Evolutionary conservation across 1,140 invertebrate species (phyloP).

Genomic region (Phymorhynchus buccinoides): DNA sequence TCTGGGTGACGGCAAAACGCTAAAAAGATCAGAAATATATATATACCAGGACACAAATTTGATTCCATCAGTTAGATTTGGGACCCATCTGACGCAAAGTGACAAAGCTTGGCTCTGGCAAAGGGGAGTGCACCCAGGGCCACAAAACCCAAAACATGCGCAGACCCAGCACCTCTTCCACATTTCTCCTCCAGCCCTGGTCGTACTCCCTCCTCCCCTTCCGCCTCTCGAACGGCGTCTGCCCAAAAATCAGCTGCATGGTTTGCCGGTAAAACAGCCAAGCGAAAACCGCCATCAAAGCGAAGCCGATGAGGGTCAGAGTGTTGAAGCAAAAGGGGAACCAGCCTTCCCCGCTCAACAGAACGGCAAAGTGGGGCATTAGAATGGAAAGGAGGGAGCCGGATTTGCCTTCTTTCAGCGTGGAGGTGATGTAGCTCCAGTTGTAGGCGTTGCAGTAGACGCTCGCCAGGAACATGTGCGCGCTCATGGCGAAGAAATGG

Average conservation of each 20-base stretch:
- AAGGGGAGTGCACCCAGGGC: constrained; percentile 41
- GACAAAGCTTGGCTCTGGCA: constrained; percentile 30
- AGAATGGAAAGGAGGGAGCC: constrained; percentile 53
- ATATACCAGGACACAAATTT: too few relatives aligned
- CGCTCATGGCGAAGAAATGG: constrained; percentile 88
- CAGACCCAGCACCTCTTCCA: constrained; percentile 44
- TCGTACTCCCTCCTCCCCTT: constrained; percentile 50
- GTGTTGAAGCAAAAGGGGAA: constrained; percentile 55
- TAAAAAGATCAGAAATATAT: too few relatives aligned
- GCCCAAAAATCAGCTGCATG: constrained; percentile 54
- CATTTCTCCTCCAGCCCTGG: constrained; percentile 37
- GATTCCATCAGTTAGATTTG: too few relatives aligned
- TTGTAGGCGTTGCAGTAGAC: constrained; percentile 63
- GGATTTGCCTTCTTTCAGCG: constrained; percentile 52
- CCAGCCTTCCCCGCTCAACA: constrained; percentile 52
- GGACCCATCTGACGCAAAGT: too few relatives aligned
- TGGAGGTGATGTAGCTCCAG: constrained; percentile 49
- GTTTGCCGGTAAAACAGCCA: constrained; percentile 56
- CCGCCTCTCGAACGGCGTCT: constrained; percentile 59
- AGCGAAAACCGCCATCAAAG: constrained; percentile 53
- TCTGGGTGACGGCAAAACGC: too few relatives aligned
- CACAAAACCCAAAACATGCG: constrained; percentile 38
- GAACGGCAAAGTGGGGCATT: constrained; percentile 54
- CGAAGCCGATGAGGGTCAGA: constrained; percentile 51
- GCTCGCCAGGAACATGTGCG: constrained; percentile 78